phyloP scores from a whole-genome alignment of 30 jellyfish, hydroid and myxozoan species.

The Rhopilema esculentum region DNA sequence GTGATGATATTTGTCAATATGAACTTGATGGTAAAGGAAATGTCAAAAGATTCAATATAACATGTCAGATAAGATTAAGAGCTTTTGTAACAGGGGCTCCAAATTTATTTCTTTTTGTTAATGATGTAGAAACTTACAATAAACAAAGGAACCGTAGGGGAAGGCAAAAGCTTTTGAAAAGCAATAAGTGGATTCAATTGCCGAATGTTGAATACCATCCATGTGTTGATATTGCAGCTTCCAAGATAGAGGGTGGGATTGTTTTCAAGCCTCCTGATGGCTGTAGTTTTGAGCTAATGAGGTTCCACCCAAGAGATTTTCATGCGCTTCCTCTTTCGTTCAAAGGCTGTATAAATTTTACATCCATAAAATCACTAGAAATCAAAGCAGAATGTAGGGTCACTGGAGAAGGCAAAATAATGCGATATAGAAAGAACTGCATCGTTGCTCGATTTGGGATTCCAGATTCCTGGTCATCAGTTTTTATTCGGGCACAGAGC shows the following conservation, averaged over 20 bases:
- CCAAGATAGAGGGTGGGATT: constrained; percentile 75
- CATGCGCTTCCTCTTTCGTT: constrained; percentile 62
- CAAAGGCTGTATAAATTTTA: constrained; percentile 68
- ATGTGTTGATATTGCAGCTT: constrained; percentile 63
- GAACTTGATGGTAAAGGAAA: constrained; percentile 88
- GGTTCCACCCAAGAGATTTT: constrained; percentile 64
- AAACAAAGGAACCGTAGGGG: constrained; percentile 49
- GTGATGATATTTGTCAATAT: constrained; percentile 89
- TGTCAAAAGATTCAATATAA: constrained; percentile 70
- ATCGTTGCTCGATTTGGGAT: constrained; percentile 75
- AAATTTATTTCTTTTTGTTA: constrained; percentile 52
- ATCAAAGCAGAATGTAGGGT: constrained; percentile 80
- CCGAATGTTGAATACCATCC: constrained; percentile 82
- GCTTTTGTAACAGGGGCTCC: constrained; percentile 86
- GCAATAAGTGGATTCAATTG: constrained; percentile 68
- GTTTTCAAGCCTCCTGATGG: constrained; percentile 94
- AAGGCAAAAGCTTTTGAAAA: constrained; percentile 32
- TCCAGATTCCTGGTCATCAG: constrained; percentile 85
- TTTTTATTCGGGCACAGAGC: constrained; percentile 66
- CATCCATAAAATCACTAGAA: constrained; percentile 70
- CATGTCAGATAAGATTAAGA: constrained; percentile 76
- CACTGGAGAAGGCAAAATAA: constrained; percentile 67
- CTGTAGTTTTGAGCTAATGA: constrained; percentile 88
- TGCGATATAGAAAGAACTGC: constrained; percentile 54
- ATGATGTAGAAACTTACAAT: constrained; percentile 63